Evolutionary conservation across 92 coral and sea anemone genomes (phyloP).

Genomic region (Virgularia gustaviana): DNA sequence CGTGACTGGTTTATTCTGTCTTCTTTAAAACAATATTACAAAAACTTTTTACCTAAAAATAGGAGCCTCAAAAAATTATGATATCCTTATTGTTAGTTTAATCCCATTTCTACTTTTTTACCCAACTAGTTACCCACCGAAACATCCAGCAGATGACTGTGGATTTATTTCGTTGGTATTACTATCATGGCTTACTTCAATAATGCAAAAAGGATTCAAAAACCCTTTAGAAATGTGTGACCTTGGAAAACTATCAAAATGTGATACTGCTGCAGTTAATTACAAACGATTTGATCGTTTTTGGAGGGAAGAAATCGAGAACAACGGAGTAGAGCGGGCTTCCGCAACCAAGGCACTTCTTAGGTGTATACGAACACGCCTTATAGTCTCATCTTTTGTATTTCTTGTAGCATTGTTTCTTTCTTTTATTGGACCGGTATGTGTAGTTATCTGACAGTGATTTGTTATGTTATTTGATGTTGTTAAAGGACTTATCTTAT

Average conservation of each 20-base stretch:
- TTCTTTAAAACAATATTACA: not conserved
- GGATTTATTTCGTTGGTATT: slow-evolving; percentile 79
- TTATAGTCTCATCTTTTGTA: slow-evolving; percentile 57
- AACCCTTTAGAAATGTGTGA: slow-evolving; percentile 69
- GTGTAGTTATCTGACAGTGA: slow-evolving; percentile 14
- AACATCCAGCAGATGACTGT: slow-evolving; percentile 77
- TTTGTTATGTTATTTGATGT: not conserved
- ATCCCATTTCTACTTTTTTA: not conserved
- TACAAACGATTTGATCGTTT: slow-evolving; percentile 58
- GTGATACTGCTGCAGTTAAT: slow-evolving; percentile 68
- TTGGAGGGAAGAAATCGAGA: slow-evolving; percentile 75
- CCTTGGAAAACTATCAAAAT: slow-evolving; percentile 68
- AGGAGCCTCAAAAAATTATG: no score
- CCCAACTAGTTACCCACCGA: slow-evolving; percentile 56
- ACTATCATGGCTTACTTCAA: slow-evolving; percentile 75
- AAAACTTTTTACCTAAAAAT: not conserved
- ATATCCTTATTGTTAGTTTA: not conserved
- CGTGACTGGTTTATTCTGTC: not conserved
- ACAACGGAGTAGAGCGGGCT: slow-evolving; percentile 64
- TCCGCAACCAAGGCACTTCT: slow-evolving; percentile 57
- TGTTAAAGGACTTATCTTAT: not conserved
- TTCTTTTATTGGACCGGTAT: slow-evolving; percentile 81
- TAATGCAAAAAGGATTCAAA: slow-evolving; percentile 72
- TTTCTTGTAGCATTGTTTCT: slow-evolving; percentile 60
- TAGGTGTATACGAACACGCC: slow-evolving; percentile 61